Base-by-base conservation (phyloP, 2,113 vertebrate genomes). In the Hiodon tergisus region DNA sequence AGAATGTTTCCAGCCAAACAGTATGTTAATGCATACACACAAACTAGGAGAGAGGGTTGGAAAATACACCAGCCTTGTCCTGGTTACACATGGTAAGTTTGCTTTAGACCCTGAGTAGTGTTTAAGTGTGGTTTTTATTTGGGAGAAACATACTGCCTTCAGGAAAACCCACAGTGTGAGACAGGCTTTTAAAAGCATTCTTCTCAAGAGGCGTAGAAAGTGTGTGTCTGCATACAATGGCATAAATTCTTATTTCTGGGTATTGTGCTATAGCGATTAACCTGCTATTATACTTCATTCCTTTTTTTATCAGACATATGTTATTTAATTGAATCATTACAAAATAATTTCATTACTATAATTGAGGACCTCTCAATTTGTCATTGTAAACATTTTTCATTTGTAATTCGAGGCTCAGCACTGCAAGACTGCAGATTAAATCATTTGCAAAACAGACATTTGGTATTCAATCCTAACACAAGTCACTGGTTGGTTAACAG, bases 401-500 rank as follows among this genome's bases (percentile, higher is more conserved):
- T 67, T n/a, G 55, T 3, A 31, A 48, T 57, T 71, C 31, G 31
- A 58, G 52, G 57, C 62, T 73, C n/a, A 52, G 48, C 58, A 17
- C 52, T 67, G 63, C 31, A 67, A 58, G 31, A 2, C 31, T 31
- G 31, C 53, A 74, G 67, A 58, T 74, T 17, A 67, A 67, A 67
- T n/a, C 72, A 59, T 61, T 61, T 59, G 10, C 65, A 50, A 48
- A 60, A n/a, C 70, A 59, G 70, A 71, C 2, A 46, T 31, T 59
- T 13, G 0, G 70, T 59, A 59, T 17, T 67, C 54, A 51, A 55
- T 58, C 62, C 14, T 31, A 48, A 55, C 17, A 74, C 48, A 67
- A 54, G 58, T 74, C 58, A 58, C 46, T 48, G 52, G 62, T 67
- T 14, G 73, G 57, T 58, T 67, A 74, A 74, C 16, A 63, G 73